These are phyloP conservation scores for Caenorhabditis virilis DNA, from an alignment of 2,888 invertebrate genomes.

Conservation along the genomic window DNA sequence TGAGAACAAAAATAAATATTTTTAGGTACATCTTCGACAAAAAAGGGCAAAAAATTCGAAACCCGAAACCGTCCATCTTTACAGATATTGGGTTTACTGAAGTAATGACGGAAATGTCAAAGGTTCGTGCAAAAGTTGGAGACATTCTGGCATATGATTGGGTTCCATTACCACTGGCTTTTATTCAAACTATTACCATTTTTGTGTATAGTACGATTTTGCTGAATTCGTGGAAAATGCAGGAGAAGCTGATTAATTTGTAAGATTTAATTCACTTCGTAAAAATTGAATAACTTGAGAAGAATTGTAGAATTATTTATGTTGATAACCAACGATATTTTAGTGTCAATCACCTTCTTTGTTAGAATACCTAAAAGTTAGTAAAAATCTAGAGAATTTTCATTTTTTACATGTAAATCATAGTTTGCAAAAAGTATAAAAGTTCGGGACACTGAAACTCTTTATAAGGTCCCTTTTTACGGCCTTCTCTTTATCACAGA, in stretches of 20 bases:
- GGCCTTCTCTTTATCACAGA: too few relatives aligned
- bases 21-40: slow-evolving; percentile 1
- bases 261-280: slow-evolving; percentile 2
- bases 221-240: slow-evolving; percentile 23
- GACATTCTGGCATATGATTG: slow-evolving; percentile 48
- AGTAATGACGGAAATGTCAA: slow-evolving; percentile 21
- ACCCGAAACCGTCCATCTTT: slow-evolving; percentile 24
- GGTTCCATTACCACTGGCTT: slow-evolving; percentile 50
- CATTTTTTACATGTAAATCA: too few relatives aligned
- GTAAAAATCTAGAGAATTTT: too few relatives aligned
- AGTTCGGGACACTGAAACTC: too few relatives aligned
- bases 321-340: too few relatives aligned
- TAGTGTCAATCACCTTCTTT: too few relatives aligned
- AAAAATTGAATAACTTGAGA: too few relatives aligned
- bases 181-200: slow-evolving; percentile 23
- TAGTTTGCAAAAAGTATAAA: too few relatives aligned
- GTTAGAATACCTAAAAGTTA: too few relatives aligned
- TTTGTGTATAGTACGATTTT: slow-evolving; percentile 33
- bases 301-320: too few relatives aligned
- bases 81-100: slow-evolving; percentile 23
- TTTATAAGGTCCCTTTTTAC: too few relatives aligned
- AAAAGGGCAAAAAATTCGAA: neutral
- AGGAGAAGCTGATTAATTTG: slow-evolving; percentile 13
- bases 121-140: slow-evolving; percentile 29
- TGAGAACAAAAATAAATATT: neutral